Evolutionary conservation across 2,888 invertebrate species (phyloP).

Genomic region (Ptilodon capucinus): DNA sequence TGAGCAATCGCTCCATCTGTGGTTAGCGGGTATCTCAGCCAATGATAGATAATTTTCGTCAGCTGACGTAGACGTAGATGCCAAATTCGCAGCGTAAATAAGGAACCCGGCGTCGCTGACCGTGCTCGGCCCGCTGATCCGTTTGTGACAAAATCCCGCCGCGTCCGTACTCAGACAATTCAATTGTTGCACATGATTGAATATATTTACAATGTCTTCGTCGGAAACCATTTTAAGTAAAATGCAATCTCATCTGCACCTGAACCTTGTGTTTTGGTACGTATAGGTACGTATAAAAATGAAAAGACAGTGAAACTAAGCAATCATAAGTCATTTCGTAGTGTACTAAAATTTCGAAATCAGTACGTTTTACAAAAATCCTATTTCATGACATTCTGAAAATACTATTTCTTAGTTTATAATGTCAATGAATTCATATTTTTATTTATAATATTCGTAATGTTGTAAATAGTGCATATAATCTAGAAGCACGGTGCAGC

Average conservation of each 20-base stretch:
- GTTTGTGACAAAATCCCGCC: background rate
- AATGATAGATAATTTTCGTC: too few relatives aligned
- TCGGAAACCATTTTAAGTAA: background rate
- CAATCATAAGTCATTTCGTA: too few relatives aligned
- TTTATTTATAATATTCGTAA: too few relatives aligned
- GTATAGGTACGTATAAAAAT: background rate
- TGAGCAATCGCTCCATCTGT: too few relatives aligned
- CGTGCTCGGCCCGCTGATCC: background rate
- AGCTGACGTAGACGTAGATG: background rate
- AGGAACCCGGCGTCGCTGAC: background rate
- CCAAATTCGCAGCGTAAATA: background rate
- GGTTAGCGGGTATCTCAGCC: too few relatives aligned
- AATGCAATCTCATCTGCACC: background rate
- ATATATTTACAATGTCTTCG: constrained; percentile 1
- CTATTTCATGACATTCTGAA: too few relatives aligned
- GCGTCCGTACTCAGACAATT: background rate
- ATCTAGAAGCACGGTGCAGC: too few relatives aligned
- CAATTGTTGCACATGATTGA: constrained; percentile 9
- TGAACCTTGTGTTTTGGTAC: background rate
- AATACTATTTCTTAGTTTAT: too few relatives aligned
- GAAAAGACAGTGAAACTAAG: background rate
- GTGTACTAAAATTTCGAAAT: too few relatives aligned
- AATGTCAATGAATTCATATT: too few relatives aligned
- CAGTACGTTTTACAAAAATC: too few relatives aligned
- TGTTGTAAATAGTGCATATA: too few relatives aligned